A percentile compares a stretch with the other conserved stretches of the same genome.
Conservation (phyloP, 2,113 vertebrate genomes). For the Semnopithecus entellus region DNA sequence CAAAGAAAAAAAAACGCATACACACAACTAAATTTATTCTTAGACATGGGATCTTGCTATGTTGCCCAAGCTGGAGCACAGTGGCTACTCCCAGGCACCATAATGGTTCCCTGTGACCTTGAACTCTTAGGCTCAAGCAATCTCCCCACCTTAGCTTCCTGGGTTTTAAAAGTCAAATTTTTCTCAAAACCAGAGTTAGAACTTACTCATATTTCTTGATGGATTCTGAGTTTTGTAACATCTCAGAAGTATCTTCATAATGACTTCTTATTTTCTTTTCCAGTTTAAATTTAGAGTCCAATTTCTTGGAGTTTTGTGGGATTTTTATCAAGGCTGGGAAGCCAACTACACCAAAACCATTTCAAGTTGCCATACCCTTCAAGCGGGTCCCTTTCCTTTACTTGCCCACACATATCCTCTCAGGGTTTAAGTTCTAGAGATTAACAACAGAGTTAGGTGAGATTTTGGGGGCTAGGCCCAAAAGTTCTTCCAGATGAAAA, state of each 20-base stretch:
- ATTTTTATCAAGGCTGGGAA: neutral
- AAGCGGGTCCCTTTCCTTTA: neutral
- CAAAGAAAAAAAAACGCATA: too few species aligned
- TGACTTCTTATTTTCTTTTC: neutral
- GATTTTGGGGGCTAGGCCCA: neutral
- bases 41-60: too few species aligned
- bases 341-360: neutral
- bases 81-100: too few species aligned
- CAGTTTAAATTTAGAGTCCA: slow-evolving; percentile 25
- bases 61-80: too few species aligned
- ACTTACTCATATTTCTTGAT: neutral
- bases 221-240: neutral
- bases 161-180: neutral
- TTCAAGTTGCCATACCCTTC: neutral
- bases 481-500: slow-evolving; percentile 35
- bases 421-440: neutral
- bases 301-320: neutral
- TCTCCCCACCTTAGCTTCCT: too few species aligned
- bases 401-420: neutral
- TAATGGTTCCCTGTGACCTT: too few species aligned
- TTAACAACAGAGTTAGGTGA: neutral
- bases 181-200: slow-evolving; percentile 6
- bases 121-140: too few species aligned
- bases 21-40: too few species aligned
- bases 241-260: slow-evolving; percentile 22